Evolutionary conservation across 2,888 invertebrate genomes (phyloP).

Genomic region (Oeneis ivallda): DNA sequence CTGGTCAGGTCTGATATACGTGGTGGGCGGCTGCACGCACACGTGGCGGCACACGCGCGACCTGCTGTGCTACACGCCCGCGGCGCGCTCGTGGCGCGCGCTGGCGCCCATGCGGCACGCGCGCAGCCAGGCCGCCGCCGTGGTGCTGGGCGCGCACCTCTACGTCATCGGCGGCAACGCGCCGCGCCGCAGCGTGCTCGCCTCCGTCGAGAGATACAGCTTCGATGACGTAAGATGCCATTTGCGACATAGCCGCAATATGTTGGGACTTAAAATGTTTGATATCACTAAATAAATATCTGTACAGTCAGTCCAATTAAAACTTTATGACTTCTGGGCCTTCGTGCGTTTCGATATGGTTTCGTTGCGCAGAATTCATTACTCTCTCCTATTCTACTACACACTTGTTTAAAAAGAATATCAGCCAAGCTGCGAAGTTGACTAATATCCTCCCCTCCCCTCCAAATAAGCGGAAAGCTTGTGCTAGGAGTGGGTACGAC

Average conservation of each 20-base stretch:
- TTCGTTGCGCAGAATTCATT: too few relatives aligned
- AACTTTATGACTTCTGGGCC: too few relatives aligned
- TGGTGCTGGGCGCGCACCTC: constrained; percentile 90
- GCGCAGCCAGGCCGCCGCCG: constrained; percentile 94
- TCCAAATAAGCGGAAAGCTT: too few relatives aligned
- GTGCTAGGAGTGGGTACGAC: too few relatives aligned
- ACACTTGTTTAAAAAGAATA: too few relatives aligned
- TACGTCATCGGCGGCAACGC: constrained; percentile 96
- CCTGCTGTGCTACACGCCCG: constrained; percentile 90
- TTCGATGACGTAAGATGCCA: constrained; percentile 85
- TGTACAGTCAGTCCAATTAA: too few relatives aligned
- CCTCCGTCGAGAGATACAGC: constrained; percentile 91
- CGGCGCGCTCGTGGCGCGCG: constrained; percentile 89
- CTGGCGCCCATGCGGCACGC: constrained; percentile 90
- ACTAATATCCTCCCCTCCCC: too few relatives aligned
- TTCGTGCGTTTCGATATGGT: too few relatives aligned
- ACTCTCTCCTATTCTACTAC: too few relatives aligned
- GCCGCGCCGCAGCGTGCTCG: constrained; percentile 88
- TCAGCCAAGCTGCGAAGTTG: too few relatives aligned
- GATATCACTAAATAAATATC: too few relatives aligned
- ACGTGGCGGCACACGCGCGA: constrained; percentile 90
- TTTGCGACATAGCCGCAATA: neutral
- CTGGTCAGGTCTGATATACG: constrained; percentile 89
- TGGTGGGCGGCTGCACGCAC: constrained; percentile 94
- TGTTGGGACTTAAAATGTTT: too few relatives aligned